phyloP scores from a whole-genome alignment of 1,140 invertebrate genomes.

The Agrilus planipennis region DNA sequence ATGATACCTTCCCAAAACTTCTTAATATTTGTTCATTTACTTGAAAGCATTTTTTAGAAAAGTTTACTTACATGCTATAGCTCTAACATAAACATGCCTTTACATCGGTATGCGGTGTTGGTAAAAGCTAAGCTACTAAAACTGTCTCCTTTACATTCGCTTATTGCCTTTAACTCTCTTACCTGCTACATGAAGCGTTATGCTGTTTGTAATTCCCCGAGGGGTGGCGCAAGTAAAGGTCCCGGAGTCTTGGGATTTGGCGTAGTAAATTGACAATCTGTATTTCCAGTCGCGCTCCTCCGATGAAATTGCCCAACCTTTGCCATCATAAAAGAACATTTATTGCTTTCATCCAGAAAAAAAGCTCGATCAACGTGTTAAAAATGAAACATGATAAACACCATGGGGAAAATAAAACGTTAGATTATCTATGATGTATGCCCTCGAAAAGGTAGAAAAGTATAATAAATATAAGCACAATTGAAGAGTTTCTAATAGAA shows the following conservation, averaged over 20 bases:
- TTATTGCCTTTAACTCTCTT: too few relatives aligned
- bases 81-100: too few relatives aligned
- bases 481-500: background rate
- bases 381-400: background rate
- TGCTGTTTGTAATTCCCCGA: constrained; percentile 64
- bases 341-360: background rate
- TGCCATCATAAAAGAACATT: constrained; percentile 16
- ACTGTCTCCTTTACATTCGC: too few relatives aligned
- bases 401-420: background rate
- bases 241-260: constrained; percentile 68
- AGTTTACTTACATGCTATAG: too few relatives aligned
- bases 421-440: background rate
- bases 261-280: constrained; percentile 69
- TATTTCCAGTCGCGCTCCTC: constrained; percentile 71
- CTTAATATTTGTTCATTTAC: too few relatives aligned
- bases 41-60: too few relatives aligned
- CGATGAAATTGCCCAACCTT: constrained; percentile 66
- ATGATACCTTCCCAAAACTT: too few relatives aligned
- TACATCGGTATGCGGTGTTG: too few relatives aligned
- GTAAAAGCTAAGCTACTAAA: too few relatives aligned
- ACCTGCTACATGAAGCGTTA: constrained; percentile 68
- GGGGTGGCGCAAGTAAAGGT: constrained; percentile 74
- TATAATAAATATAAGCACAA: too few relatives aligned
- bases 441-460: background rate
- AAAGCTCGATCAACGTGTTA: background rate